These are phyloP conservation scores for Sphinx pinastri DNA, from an alignment of 2,888 invertebrate genomes.

Conservation along the genomic window DNA sequence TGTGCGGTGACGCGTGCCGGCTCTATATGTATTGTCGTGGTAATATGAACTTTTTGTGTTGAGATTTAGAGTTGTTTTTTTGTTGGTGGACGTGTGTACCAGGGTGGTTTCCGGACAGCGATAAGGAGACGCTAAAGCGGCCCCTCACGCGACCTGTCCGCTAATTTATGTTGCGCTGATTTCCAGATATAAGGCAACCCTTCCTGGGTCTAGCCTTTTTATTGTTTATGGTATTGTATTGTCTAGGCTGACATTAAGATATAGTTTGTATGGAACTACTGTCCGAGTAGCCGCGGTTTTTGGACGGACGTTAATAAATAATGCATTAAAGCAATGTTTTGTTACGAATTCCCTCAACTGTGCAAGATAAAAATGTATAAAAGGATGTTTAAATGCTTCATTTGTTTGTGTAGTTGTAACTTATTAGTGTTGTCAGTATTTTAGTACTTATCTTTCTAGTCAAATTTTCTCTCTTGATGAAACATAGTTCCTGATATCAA, in stretches of 20 bases:
- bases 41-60: slow-evolving; percentile 61
- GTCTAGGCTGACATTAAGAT: slow-evolving; percentile 57
- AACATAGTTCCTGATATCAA: no score
- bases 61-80: slow-evolving; percentile 54
- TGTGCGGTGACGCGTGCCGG: slow-evolving; percentile 45
- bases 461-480: no score
- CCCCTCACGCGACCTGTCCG: slow-evolving; percentile 81
- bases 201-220: slow-evolving; percentile 57
- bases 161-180: slow-evolving; percentile 83
- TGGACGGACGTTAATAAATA: background rate
- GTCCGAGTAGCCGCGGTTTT: background rate
- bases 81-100: slow-evolving; percentile 49
- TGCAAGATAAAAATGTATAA: background rate
- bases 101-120: slow-evolving; percentile 71
- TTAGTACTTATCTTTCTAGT: no score
- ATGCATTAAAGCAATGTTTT: background rate
- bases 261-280: background rate
- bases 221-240: slow-evolving; percentile 49
- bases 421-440: no score
- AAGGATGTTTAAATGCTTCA: background rate
- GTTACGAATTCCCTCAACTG: background rate
- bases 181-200: slow-evolving; percentile 73
- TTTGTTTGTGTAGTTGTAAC: no score
- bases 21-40: slow-evolving; percentile 46
- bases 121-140: slow-evolving; percentile 81